Conservation (phyloP, 2,113 vertebrate species). For the Ramphastos sulfuratus region DNA sequence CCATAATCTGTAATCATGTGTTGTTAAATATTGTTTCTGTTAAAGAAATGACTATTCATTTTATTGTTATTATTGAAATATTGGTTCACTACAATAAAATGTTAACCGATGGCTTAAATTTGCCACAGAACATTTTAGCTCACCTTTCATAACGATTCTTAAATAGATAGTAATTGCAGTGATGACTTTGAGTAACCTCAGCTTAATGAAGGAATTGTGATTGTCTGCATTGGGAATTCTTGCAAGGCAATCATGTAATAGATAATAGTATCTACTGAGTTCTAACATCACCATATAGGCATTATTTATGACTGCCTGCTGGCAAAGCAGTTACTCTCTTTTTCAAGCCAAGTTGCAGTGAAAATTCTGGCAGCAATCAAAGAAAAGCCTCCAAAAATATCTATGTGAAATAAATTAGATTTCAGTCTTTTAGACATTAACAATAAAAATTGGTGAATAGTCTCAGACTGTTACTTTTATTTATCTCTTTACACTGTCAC, state of each 20-base stretch:
- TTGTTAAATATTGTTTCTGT: background rate
- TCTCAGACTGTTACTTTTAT: background rate
- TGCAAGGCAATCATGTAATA: background rate
- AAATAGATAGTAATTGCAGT: conserved; percentile 20
- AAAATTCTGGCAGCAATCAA: conserved; percentile 1
- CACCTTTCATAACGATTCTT: background rate
- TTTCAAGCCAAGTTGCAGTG: conserved; percentile 5
- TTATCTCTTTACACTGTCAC: background rate
- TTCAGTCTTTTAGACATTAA: background rate
- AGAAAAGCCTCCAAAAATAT: conserved; percentile 5
- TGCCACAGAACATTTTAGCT: background rate
- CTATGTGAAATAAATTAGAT: background rate
- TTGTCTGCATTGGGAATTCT: background rate
- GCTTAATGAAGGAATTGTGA: conserved; percentile 4
- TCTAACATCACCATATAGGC: background rate
- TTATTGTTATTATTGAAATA: background rate
- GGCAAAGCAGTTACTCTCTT: background rate
- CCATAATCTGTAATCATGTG: background rate
- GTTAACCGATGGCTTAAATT: background rate
- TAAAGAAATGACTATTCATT: background rate
- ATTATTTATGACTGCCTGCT: conserved; percentile 14
- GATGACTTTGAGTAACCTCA: background rate
- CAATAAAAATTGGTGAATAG: background rate
- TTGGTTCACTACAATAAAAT: background rate
- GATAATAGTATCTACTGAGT: background rate